Conservation (phyloP, 1,140 invertebrate genomes). For the Heliconius himera region DNA sequence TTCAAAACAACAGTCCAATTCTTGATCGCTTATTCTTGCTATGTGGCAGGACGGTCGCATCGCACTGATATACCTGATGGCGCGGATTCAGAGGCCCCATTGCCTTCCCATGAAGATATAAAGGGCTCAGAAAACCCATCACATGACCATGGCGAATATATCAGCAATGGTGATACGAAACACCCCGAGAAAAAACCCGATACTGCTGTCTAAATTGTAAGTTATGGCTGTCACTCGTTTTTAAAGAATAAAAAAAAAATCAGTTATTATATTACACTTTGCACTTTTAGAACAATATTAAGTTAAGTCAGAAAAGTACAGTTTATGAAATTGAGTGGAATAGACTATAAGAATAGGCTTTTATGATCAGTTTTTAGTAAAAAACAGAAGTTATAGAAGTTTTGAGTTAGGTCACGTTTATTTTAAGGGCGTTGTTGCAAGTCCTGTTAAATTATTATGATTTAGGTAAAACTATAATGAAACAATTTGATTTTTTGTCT, state of each 20-base stretch:
- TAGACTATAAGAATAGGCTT: too few species aligned
- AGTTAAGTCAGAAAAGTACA: too few species aligned
- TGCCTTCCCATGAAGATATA: constrained; percentile 77
- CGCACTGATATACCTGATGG: constrained; percentile 82
- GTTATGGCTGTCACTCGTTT: constrained; percentile 43
- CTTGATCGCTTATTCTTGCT: constrained; percentile 75
- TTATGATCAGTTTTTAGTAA: neutral
- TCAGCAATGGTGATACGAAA: constrained; percentile 82
- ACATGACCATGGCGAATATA: constrained; percentile 82
- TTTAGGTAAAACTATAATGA: neutral
- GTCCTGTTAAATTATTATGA: neutral
- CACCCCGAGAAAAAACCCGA: constrained; percentile 83
- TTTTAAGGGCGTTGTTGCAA: neutral
- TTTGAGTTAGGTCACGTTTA: neutral
- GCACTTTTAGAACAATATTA: too few species aligned
- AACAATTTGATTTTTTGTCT: neutral
- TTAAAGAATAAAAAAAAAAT: neutral
- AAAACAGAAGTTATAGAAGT: neutral
- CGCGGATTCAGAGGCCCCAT: constrained; percentile 74
- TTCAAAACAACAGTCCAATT: constrained; percentile 32
- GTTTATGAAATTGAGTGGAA: too few species aligned
- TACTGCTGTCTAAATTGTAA: constrained; percentile 81
- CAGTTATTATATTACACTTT: too few species aligned
- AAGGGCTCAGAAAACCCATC: constrained; percentile 82
- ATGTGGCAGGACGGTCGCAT: constrained; percentile 82